Conservation (phyloP, 2,113 vertebrate species). For the Alligator mississippiensis region DNA sequence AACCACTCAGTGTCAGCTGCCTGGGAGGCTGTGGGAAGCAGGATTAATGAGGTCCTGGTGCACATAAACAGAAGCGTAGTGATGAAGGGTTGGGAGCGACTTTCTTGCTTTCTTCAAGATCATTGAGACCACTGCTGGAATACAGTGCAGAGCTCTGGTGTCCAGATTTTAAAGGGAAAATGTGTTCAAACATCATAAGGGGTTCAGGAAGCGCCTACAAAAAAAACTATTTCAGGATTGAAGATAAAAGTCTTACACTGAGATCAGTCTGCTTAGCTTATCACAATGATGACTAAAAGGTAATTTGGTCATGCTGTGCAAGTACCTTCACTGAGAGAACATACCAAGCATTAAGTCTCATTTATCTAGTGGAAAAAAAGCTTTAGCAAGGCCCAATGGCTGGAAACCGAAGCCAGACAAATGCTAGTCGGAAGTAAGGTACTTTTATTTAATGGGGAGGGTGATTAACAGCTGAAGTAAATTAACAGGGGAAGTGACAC, state of each 20-base stretch:
- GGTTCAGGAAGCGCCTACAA: background rate
- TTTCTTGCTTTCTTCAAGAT: background rate
- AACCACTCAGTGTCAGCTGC: background rate
- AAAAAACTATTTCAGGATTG: background rate
- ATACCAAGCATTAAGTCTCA: background rate
- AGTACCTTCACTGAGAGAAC: background rate
- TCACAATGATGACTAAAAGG: background rate
- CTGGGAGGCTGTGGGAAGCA: background rate
- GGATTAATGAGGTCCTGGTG: background rate
- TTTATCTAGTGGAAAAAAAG: background rate
- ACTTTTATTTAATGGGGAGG: background rate
- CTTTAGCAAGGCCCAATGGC: slow-evolving; percentile 2
- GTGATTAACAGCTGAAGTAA: slow-evolving; percentile 7
- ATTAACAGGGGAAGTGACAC: background rate
- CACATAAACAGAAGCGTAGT: background rate
- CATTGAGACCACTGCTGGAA: background rate
- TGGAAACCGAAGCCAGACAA: background rate
- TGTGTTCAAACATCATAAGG: background rate
- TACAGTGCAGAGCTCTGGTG: background rate
- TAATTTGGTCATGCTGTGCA: background rate
- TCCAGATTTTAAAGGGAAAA: no score
- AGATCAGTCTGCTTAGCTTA: background rate
- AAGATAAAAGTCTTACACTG: background rate
- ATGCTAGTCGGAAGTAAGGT: background rate
- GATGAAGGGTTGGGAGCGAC: background rate